Base-by-base conservation (phyloP, 2,888 invertebrate species). In the Platypus cylindrus region DNA sequence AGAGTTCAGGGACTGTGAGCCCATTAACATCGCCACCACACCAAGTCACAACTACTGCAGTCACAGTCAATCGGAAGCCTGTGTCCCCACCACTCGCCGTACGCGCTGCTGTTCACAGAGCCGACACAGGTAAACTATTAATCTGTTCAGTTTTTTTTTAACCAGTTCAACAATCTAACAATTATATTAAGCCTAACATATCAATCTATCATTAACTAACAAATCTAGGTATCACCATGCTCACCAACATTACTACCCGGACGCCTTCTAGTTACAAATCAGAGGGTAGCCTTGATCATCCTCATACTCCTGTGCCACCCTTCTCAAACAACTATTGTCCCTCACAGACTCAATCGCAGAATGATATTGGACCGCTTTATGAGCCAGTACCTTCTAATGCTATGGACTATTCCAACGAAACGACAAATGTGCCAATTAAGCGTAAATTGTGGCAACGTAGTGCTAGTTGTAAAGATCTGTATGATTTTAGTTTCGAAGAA, bases 401-500 rank as follows among this genome's bases (percentile, higher is more conserved):
- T 30, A 30, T 37, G 17, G 37, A 30, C 16, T 45, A 48, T 32
- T 46, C 53, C 45, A 53, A 56, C 37, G 45, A 49, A 35, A 45
- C 50, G 11, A 38, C 49, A 23, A 48, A 47, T 52, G 58, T 52
- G 25, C 54, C 60, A 44, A 59, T 64, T 38, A 63, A 67, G 53
- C 61, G 64, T 45, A 67, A 67, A 52, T 60, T 70, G 39, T 81
- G 82, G 80, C 76, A 81, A 44, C 78, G 84, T 55, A 82, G 82
- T 57, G 78, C 80, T 50, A 82, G 82, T 54, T 84, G 84, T 62
- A 78, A 81, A 62, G 83, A 85, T 56, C 68, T 86, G 41, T 78
- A 79, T 56, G 81, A 81, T 58, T 78, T 75, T 58, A 77, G 75
- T 61, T 78, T 78, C 60, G 77, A 78, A 58, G 76, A 75, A 49